A percentile compares a stretch with the other conserved stretches of the same genome.
Evolutionary conservation across 1,140 invertebrate genomes (phyloP).

Genomic region (Saccostrea echinata): DNA sequence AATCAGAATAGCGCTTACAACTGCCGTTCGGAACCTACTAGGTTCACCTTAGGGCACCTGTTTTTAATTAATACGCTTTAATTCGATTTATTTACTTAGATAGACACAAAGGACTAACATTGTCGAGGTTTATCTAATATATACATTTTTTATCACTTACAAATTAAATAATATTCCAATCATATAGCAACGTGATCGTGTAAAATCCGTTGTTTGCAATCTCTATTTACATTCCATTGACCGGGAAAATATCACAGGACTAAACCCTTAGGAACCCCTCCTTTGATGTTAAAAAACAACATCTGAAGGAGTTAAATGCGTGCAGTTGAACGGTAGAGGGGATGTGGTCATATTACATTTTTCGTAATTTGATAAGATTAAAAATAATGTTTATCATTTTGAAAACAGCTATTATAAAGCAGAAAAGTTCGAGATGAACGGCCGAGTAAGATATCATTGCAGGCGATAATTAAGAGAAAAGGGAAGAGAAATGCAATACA

Average conservation of each 20-base stretch:
- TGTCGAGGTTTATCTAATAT: conserved; percentile 16
- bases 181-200: background rate
- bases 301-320: conserved; percentile 63
- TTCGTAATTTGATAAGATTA: conserved; percentile 59
- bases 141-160: background rate
- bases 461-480: background rate
- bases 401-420: background rate
- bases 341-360: conserved; percentile 56
- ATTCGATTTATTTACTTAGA: conserved; percentile 48
- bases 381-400: conserved; percentile 40
- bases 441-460: background rate
- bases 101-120: background rate
- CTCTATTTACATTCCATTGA: conserved; percentile 60
- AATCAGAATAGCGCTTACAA: conserved; percentile 75
- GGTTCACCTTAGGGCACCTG: conserved; percentile 52
- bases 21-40: conserved; percentile 55
- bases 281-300: conserved; percentile 69
- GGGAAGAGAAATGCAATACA: background rate
- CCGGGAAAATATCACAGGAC: conserved; percentile 60
- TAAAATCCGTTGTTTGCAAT: background rate
- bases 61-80: conserved; percentile 51
- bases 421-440: conserved; percentile 1
- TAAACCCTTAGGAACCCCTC: conserved; percentile 62
- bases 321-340: conserved; percentile 58
- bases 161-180: background rate